Conservation (phyloP, 2,797 vertebrate genomes). For the Etheostoma nigrum region DNA sequence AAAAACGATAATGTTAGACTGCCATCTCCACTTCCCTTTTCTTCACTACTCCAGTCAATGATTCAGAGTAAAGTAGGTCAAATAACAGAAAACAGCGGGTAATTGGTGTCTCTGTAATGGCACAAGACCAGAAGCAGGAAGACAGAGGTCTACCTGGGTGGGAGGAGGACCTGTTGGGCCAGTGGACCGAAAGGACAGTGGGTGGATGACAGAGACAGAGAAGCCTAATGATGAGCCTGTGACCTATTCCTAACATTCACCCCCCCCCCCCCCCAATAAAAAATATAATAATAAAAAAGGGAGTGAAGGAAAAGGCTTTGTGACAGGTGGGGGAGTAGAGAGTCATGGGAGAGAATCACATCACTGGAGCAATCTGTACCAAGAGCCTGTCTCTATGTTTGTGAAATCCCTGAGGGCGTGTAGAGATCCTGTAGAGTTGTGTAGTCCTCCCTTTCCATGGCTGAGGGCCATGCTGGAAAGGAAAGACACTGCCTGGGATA, state of each 20-base stretch:
- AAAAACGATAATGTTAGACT: neutral
- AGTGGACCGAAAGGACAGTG: slow-evolving; percentile 22
- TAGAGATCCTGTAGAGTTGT: slow-evolving; percentile 39
- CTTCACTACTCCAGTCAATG: slow-evolving; percentile 2
- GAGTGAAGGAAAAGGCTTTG: slow-evolving; percentile 42
- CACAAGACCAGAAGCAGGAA: slow-evolving; percentile 2
- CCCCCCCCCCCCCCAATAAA: neutral
- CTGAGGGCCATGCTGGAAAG: slow-evolving; percentile 48
- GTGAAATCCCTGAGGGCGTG: slow-evolving; percentile 37
- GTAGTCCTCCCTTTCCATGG: slow-evolving; percentile 37
- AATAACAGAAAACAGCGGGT: slow-evolving; percentile 19
- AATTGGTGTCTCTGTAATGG: slow-evolving; percentile 4
- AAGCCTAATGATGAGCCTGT: slow-evolving; percentile 51
- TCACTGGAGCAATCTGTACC: slow-evolving; percentile 29
- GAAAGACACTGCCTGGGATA: slow-evolving; percentile 45
- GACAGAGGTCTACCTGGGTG: neutral
- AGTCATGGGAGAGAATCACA: slow-evolving; percentile 34
- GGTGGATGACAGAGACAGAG: slow-evolving; percentile 24
- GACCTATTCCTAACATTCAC: slow-evolving; percentile 67
- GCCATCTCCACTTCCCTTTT: neutral
- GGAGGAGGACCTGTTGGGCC: slow-evolving; percentile 23
- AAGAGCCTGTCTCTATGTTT: slow-evolving; percentile 40
- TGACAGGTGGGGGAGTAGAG: slow-evolving; percentile 46
- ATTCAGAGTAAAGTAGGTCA: slow-evolving; percentile 47
- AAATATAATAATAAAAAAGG: neutral